Evolutionary conservation across 2,888 invertebrate species (phyloP).

Genomic region (Alentia gelatinosa): DNA sequence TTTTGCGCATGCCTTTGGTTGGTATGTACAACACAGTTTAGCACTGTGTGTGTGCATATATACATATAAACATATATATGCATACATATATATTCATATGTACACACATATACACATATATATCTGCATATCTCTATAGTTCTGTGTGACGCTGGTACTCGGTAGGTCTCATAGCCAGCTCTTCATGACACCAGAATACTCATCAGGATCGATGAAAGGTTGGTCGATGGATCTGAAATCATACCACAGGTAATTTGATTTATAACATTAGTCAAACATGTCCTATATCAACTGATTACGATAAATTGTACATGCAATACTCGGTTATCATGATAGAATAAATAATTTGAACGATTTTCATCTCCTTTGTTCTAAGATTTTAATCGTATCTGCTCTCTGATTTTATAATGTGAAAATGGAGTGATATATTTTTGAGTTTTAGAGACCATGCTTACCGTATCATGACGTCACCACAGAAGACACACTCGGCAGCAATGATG

Average conservation of each 20-base stretch:
- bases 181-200: constrained; percentile 40
- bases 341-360: no score
- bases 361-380: no score
- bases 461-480: constrained; percentile 95
- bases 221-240: constrained; percentile 88
- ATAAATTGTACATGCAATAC: no score
- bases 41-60: no score
- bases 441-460: constrained; percentile 83
- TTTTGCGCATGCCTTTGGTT: no score
- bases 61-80: not conserved
- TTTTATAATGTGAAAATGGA: not conserved
- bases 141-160: not conserved
- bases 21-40: no score
- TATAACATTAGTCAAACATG: no score
- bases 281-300: no score
- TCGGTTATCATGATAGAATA: no score
- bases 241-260: no score
- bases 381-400: no score
- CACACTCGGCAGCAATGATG: constrained; percentile 93
- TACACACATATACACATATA: not conserved
- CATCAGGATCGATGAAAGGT: constrained; percentile 90
- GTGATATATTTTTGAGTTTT: constrained; percentile 17
- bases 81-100: not conserved
- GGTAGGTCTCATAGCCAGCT: constrained; percentile 50
- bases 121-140: not conserved